Evolutionary conservation across 2,113 vertebrate species (phyloP), one percentile per base, ranked within the genome.

Genomic region (Glaucomys volans): DNA sequence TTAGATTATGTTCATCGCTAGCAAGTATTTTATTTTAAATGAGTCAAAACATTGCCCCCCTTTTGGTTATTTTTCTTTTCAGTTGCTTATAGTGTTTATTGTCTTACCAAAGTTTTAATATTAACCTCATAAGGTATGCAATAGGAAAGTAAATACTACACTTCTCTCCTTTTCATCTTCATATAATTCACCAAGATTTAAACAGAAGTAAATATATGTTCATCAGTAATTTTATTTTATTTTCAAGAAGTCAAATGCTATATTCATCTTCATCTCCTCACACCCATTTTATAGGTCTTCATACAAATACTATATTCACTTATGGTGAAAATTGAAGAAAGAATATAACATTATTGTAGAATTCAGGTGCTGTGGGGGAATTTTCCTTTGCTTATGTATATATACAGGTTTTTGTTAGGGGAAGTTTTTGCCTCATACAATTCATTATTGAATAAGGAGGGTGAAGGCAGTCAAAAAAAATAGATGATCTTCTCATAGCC

Each of bases 181-280:
- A 76, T 50, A 28, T 90, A 71, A 86, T 81, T 87, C 26, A 92
- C 32, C 20, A 94, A 71, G 40, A 77, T 50, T 89, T 82, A 86
- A 83, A 90, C 28, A 11, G 10, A 13, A 67, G 17, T n/a, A 95
- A 32, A 30, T 85, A 40, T 77, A 66, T 37, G 2, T 24, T 69
- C 67, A 54, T 88, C 24, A 42, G 3, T 64, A 91, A 17, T 42
- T 67, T 62, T 89, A 32, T 87, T 91, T 79, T 86, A 52, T 79
- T 90, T 92, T 81, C 67, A 85, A 13, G 42, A 16, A 81, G 24
- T 88, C 66, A 76, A 28, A 59, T 44, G 59, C 3, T 44, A n/a
- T 44, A n/a, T 57, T 91, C 20, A 72, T 59, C 30, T 84, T 80
- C 4, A 79, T 20, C 42, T 50, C 4, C 10, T 8, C 8, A 47